A percentile compares a stretch with the other conserved stretches of the same genome.
Evolutionary conservation across 1,140 invertebrate genomes (phyloP).

Genomic region (Bombus waltoni): DNA sequence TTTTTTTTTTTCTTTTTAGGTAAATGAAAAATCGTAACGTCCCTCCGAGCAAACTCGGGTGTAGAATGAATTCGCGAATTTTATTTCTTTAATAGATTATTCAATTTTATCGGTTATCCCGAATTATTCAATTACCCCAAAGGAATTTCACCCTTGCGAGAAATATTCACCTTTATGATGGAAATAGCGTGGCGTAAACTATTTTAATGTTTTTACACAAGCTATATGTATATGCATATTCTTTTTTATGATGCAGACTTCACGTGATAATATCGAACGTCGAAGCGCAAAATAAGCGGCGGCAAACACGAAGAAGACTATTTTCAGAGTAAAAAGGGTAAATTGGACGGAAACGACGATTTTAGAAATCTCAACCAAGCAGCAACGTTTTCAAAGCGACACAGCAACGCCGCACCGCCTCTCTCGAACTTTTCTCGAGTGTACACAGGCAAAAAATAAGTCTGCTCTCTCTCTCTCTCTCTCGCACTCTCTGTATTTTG

Average conservation of each 20-base stretch:
- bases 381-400: background rate
- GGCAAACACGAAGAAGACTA: background rate
- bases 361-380: conserved; percentile 16
- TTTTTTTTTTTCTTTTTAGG: no score
- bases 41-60: background rate
- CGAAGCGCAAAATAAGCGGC: background rate
- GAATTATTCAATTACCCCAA: background rate
- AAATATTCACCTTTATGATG: background rate
- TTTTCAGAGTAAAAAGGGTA: background rate
- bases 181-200: no score
- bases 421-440: conserved; percentile 12
- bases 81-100: background rate
- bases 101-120: no score
- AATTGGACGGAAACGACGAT: conserved; percentile 3
- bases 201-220: background rate
- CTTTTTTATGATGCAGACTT: no score
- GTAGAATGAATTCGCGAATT: background rate
- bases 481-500: background rate
- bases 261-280: background rate
- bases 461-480: background rate
- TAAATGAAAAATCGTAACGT: no score
- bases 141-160: background rate
- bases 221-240: background rate
- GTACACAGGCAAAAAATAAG: background rate
- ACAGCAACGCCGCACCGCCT: background rate